phyloP scores from a whole-genome alignment of 1,140 invertebrate species.

The Drusus annulatus region DNA sequence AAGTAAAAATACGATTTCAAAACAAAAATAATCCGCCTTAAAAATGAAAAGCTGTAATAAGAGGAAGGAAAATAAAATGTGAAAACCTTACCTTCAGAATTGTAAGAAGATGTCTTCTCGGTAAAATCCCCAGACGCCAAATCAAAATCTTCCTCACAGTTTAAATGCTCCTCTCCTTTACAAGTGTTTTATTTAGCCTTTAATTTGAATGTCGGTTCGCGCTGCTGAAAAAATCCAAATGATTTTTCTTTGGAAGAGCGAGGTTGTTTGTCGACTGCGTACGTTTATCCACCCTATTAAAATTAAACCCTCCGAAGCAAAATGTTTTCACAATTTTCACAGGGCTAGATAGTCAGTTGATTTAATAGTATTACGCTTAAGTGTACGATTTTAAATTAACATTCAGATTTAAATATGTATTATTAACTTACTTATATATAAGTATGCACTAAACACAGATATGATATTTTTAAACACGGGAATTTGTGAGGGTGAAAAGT shows the following conservation, averaged over 20 bases:
- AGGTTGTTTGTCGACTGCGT: conserved; percentile 5
- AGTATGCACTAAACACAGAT: conserved; percentile 14
- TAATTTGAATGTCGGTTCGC: conserved; percentile 21
- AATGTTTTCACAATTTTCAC: conserved; percentile 12
- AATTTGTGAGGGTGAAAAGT: background rate
- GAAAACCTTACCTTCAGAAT: conserved; percentile 19
- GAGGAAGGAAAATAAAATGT: background rate
- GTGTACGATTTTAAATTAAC: background rate
- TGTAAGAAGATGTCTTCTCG: conserved; percentile 19
- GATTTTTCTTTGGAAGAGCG: background rate
- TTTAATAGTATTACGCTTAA: background rate
- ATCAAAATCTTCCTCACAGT: conserved; percentile 32
- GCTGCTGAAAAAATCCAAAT: background rate
- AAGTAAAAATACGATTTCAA: too few relatives aligned
- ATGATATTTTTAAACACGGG: background rate
- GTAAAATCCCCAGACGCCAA: conserved; percentile 11
- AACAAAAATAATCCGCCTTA: background rate
- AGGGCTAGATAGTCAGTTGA: background rate
- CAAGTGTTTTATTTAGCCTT: conserved; percentile 4
- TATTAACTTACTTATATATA: conserved; percentile 11
- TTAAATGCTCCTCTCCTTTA: background rate
- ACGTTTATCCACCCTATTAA: conserved; percentile 3
- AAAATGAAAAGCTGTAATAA: background rate
- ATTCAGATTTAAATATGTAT: background rate
- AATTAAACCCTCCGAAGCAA: conserved; percentile 3